Evolutionary conservation across 2,797 vertebrate genomes (phyloP), one percentile per base, ranked within the genome.

Genomic region (Diplodus puntazzo): DNA sequence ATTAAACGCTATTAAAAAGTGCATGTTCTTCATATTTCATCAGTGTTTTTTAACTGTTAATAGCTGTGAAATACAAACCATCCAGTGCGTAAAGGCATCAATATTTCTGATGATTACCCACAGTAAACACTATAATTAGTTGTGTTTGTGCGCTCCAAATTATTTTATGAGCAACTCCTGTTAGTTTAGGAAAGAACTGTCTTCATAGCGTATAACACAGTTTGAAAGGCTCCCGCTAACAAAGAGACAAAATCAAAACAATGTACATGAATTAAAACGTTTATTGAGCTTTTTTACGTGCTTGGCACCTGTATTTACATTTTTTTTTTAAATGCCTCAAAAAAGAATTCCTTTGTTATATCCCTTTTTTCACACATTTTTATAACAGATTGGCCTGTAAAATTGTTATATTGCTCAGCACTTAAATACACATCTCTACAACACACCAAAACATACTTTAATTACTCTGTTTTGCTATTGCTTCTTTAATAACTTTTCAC

Each of bases 371-470:
- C 92, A 92, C 92, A 89, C 90, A 82, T 87, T 82, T 87, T 82
- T 73, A 86, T 82, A 91, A 87, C 95, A 97, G 94, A 96, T 94
- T 94, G 95, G 92, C 95, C 96, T 94, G 93, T 95, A 96, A 96
- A 96, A 95, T 95, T 95, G 96, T 96, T 95, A 96, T 95, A 96
- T 84, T 95, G 96, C 95, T 97, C 97, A 95, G 94, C 93, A 97
- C 94, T 97, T 98, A 98, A 99, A 99, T 99, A 99, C 95, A 97
- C 92, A 96, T 97, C 96, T 98, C 96, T 97, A 97, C 95, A 97
- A 96, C 97, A 98, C 96, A 95, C 96, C 96, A 98, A 96, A 97
- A 97, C 96, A 94, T 94, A 98, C 95, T 95, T 95, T 95, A 95
- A 91, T 95, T 96, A 95, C 94, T 96, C 94, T 95, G 89, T 92